Evolutionary conservation across 2,113 vertebrate species (phyloP).

Genomic region (Mohoua ochrocephala): DNA sequence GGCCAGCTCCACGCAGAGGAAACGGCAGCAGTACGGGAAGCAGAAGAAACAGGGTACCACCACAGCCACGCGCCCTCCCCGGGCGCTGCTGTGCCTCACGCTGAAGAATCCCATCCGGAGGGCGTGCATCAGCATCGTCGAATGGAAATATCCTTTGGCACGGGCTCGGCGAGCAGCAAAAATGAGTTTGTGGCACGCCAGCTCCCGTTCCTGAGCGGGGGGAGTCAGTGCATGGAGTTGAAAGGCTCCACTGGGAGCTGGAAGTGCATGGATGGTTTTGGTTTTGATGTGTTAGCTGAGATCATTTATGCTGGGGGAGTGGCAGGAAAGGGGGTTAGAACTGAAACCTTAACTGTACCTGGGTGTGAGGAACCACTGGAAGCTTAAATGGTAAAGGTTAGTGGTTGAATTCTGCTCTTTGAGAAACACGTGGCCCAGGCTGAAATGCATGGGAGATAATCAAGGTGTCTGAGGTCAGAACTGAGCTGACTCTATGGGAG

Average conservation of each 20-base stretch:
- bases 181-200: neutral
- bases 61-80: slow-evolving; percentile 88
- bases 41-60: slow-evolving; percentile 93
- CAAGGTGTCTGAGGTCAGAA: neutral
- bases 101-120: slow-evolving; percentile 96
- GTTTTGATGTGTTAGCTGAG: neutral
- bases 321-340: neutral
- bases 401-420: neutral
- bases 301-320: neutral
- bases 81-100: slow-evolving; percentile 94
- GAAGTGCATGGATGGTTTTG: accelerated
- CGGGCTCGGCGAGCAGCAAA: neutral
- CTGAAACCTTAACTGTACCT: neutral
- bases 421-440: accelerated
- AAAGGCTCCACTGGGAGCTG: neutral
- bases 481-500: neutral
- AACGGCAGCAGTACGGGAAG: slow-evolving; percentile 92
- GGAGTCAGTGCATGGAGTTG: neutral
- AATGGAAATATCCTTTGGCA: slow-evolving; percentile 99
- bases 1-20: slow-evolving; percentile 91
- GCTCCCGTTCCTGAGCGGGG: neutral
- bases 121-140: slow-evolving; percentile 98
- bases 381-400: neutral
- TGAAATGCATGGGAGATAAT: neutral
- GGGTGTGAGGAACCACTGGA: neutral